Percentiles rank a stretch among this genome's conserved stretches.
These are phyloP conservation scores for Lepeophtheirus salmonis DNA, from an alignment of 1,140 invertebrate genomes.

Conservation along the genomic window DNA sequence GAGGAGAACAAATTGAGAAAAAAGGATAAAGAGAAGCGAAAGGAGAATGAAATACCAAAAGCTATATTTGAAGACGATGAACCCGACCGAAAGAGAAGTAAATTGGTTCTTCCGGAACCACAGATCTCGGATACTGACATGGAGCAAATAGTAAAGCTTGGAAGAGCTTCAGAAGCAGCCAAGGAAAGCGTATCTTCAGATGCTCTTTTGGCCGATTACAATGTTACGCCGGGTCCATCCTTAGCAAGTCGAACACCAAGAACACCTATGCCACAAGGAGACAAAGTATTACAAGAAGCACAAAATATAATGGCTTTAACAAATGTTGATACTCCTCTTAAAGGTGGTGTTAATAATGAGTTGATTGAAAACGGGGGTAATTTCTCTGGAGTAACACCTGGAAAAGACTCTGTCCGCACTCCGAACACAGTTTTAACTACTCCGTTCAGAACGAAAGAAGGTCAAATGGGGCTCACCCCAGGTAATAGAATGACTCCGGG, in stretches of 20 bases:
- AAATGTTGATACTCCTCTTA: conserved; percentile 90
- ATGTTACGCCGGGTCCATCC: conserved; percentile 47
- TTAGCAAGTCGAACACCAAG: conserved; percentile 46
- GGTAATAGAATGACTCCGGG: conserved; percentile 17
- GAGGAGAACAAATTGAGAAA: conserved; percentile 69
- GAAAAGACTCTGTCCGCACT: conserved; percentile 49
- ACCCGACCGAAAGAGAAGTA: conserved; percentile 77
- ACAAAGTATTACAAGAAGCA: conserved; percentile 61
- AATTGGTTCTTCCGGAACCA: conserved; percentile 83
- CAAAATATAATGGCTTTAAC: conserved; percentile 95
- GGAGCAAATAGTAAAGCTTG: conserved; percentile 88
- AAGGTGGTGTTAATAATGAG: conserved; percentile 82
- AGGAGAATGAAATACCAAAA: conserved; percentile 86
- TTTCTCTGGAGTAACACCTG: conserved; percentile 61
- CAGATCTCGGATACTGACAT: conserved; percentile 77
- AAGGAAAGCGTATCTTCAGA: conserved; percentile 75
- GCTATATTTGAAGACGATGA: conserved; percentile 75
- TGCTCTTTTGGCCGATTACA: conserved; percentile 74
- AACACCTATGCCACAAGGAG: conserved; percentile 18
- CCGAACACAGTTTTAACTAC: conserved; percentile 87
- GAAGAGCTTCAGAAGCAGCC: conserved; percentile 79
- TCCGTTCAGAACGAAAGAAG: conserved; percentile 53
- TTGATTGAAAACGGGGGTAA: conserved; percentile 52
- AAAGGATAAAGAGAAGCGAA: conserved; percentile 79
- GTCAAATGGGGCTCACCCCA: conserved; percentile 20